Evolutionary conservation across 2,888 invertebrate genomes (phyloP), one percentile per base, ranked within the genome.

Genomic region (Melinopterus prodromus): DNA sequence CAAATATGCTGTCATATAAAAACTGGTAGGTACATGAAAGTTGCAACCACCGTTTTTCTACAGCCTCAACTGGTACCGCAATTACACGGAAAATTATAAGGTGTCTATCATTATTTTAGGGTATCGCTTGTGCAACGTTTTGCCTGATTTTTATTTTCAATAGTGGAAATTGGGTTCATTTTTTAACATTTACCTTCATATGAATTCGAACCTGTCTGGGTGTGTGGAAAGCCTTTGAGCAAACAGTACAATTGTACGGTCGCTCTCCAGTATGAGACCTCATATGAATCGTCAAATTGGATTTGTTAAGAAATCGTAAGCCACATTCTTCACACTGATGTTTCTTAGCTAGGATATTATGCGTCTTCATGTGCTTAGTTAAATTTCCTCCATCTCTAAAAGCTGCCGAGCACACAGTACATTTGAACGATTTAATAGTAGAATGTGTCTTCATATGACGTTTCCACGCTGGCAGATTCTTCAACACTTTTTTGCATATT

Each of bases 251-350:
- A 37, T 82, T 84, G 77, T 84, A 85, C 6, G 85, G 86, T 80
- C 85, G 85, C 78, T 87, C 86, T 0, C 86, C 86, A 36, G 85
- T 85, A 77, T 87, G 87, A 38, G 84, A 85, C 71, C 85, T 81
- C 53, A 53, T 53, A 53, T 53, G 53, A 2, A 9, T 53, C 2
- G 12, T 53, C 53, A 53, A 53, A 9, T 53, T 7, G 9, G 9
- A 53, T 7, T 53, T 53, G 9, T 53, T 7, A 9, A 7, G 2
- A 53, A 7, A 53, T 53, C 53, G 53, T 9, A 9, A 53, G 14
- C 83, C 84, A 81, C 87, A 87, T 14, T 84, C 77, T 70, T 83
- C 84, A 80, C 87, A 87, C 16, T 78, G 78, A 78, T 86, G 12
- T 12, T 53, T 53, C 53, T 53, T 53, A 4, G 7, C 53, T 53